A percentile compares a stretch with the other conserved stretches of the same genome.
Conservation (phyloP, 2,797 vertebrate genomes). For the Pagetopsis macropterus region DNA sequence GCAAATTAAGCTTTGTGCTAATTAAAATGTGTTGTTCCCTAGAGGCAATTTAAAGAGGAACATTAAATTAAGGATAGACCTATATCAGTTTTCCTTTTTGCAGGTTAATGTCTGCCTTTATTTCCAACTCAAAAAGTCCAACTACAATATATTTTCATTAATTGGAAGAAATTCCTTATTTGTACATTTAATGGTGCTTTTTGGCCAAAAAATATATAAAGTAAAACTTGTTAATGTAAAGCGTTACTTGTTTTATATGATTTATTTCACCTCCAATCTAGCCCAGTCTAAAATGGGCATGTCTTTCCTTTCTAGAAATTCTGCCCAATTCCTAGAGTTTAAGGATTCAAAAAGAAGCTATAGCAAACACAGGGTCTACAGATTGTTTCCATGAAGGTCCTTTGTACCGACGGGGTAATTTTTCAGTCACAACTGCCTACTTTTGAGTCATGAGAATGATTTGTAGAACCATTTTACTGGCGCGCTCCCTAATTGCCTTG, state of each 20-base stretch:
- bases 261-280: neutral
- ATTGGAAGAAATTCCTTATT: neutral
- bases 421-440: constrained; percentile 1
- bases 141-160: constrained; percentile 4
- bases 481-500: constrained; percentile 1
- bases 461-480: neutral
- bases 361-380: neutral
- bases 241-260: neutral
- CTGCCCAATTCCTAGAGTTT: neutral
- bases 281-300: neutral
- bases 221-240: neutral
- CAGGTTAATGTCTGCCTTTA: neutral
- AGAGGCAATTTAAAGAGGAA: neutral
- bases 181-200: neutral
- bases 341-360: neutral
- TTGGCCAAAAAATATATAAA: neutral
- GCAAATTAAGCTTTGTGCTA: neutral
- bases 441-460: neutral
- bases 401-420: neutral
- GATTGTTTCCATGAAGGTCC: neutral
- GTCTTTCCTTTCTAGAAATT: neutral
- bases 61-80: neutral
- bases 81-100: constrained; percentile 10
- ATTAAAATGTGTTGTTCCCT: neutral
- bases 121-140: neutral